These are phyloP conservation scores for Cydia strobilella DNA, from an alignment of 1,140 invertebrate species.

Conservation along the genomic window DNA sequence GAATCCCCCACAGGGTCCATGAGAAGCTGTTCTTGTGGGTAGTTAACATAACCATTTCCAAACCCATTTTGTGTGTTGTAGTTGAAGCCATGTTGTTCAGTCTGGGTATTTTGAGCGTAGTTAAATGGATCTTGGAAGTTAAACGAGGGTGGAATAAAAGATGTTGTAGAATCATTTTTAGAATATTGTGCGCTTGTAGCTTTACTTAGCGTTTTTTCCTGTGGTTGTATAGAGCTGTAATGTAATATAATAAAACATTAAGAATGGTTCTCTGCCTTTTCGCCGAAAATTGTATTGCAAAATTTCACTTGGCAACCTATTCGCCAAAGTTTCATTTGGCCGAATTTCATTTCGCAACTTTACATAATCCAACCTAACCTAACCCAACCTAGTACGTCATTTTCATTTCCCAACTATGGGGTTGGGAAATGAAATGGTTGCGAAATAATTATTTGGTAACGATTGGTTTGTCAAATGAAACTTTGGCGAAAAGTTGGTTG, in stretches of 20 bases:
- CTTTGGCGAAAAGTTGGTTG: too few relatives aligned
- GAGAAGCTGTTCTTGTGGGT: slow-evolving; percentile 55
- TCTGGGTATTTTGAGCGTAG: slow-evolving; percentile 57
- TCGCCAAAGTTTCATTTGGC: too few relatives aligned
- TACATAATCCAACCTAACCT: too few relatives aligned
- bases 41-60: slow-evolving; percentile 65
- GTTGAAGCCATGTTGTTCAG: slow-evolving; percentile 61
- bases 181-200: slow-evolving; percentile 50
- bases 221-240: slow-evolving; percentile 58
- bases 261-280: too few relatives aligned
- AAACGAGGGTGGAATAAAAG: slow-evolving; percentile 56
- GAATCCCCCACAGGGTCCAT: slow-evolving; percentile 32
- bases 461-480: too few relatives aligned
- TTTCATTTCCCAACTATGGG: too few relatives aligned
- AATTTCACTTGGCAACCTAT: too few relatives aligned
- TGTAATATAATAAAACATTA: slow-evolving; percentile 34
- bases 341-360: too few relatives aligned
- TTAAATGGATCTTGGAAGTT: slow-evolving; percentile 58
- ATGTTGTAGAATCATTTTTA: slow-evolving; percentile 53
- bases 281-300: too few relatives aligned
- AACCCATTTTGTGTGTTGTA: slow-evolving; percentile 63
- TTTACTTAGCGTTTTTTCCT: slow-evolving; percentile 64
- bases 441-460: too few relatives aligned
- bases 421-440: too few relatives aligned
- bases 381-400: too few relatives aligned